Evolutionary conservation across 2,113 vertebrate genomes (phyloP), one percentile per base, ranked within the genome.

Genomic region (Cephalophus harveyi): DNA sequence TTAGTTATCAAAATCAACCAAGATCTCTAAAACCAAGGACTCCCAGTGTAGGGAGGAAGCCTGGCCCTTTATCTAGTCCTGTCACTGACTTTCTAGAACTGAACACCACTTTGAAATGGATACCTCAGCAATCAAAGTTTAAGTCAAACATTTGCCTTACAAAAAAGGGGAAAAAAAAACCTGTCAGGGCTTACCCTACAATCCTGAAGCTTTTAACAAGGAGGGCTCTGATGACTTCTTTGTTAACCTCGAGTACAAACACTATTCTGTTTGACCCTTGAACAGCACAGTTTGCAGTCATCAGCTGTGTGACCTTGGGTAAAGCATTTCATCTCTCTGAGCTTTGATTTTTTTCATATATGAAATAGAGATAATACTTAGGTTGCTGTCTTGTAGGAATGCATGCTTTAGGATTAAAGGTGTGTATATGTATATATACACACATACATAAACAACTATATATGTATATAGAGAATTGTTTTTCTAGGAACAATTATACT

Each of bases 91-190:
- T 33, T 54, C 50, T 83, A 25, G 30, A 25, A 36, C 19, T 54
- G 79, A 82, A 36, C 50, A n/a, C 21, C 21, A 25, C 19, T 83
- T 36, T 83, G 50, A 83, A 83, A 83, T 54, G 50, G 33, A 83
- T 54, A 52, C 50, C 21, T 54, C 50, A 36, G 50, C 50, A 83
- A 83, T 83, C 81, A 83, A 83, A 54, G 33, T 36, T 83, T n/a
- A 54, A 82, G 50, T 54, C 81, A 83, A 83, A 36, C 19, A 54
- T 83, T 36, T 54, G 50, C 19, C n/a, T 54, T 30, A 83, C 11
- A 83, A 83, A 83, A 50, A n/a, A 21, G 28, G 5, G 6, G 3
- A 1, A 0, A 0, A 46, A 17, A 10, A 28, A 19, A 33, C 19
- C 50, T 36, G 50, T 25, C 30, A 8, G 11, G 48, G 50, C 19